Base-by-base conservation (phyloP, 1,140 invertebrate species). In the Whitmania pigra region DNA sequence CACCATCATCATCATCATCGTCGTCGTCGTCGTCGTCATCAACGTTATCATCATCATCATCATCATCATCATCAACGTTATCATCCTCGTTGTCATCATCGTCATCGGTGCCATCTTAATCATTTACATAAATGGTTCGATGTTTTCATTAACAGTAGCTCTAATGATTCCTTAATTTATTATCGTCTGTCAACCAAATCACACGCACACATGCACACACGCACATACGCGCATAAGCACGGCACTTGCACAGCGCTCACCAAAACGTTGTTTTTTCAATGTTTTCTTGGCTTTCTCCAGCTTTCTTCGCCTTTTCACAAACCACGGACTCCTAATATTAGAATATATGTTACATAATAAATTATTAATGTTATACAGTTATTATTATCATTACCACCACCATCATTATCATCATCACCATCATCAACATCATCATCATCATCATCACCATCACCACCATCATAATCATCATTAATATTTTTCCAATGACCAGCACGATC, bases 151-250 rank as follows among this genome's bases (percentile, higher is more conserved):
- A 71, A 71, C 43, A 49, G 43, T 17, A 49, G 43, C 15, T 49
- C 3, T 49, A 49, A 49, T 17, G 43, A 49, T 49, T 49, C 43
- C 9, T 17, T 49, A 49, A 49, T 49, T 49, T 11, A 36, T 67
- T 60, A 57, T 17, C 4, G 22, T 55, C 22, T 53, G 11, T 36
- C 31, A 36, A 36, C 31, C 7, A 55, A 27, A 63, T n/a, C 43
- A 25, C 36, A 70, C 68, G 4, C 36, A 69, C 68, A 25, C 40
- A 69, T 29, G 15, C 68, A 69, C 68, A 36, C 29, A 40, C 40
- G 53, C 43, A 53, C 68, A 70, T 40, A 70, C 29, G 5, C 43
- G 53, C 68, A 70, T n/a, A 53, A 20, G 22, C 43, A 70, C 18
- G 22, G 6, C 29, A 53, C 25, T n/a, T 29, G 20, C 29, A 22